phyloP scores from a whole-genome alignment of 2,797 vertebrate species.

The Crotalus adamanteus region DNA sequence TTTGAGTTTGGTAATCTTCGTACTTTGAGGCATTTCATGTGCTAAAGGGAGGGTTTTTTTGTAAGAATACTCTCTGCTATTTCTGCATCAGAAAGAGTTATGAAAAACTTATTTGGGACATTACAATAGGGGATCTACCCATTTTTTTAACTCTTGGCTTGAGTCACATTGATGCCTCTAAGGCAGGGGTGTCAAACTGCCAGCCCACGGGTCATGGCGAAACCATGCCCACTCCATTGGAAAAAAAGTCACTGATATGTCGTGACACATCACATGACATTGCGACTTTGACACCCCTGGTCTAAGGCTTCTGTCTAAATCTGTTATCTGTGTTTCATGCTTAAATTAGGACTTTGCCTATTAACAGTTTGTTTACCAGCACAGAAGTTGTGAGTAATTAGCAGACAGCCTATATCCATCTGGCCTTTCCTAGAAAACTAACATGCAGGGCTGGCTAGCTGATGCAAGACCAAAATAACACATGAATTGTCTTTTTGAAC shows the following conservation, averaged over 20 bases:
- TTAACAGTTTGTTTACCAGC: background rate
- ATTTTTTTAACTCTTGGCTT: background rate
- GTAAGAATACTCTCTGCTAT: background rate
- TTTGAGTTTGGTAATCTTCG: background rate
- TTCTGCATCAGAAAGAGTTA: background rate
- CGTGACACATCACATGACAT: too few species aligned
- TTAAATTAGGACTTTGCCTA: background rate
- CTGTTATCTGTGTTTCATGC: background rate
- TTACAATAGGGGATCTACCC: background rate
- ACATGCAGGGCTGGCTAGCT: background rate
- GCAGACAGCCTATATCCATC: background rate
- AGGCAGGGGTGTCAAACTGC: background rate
- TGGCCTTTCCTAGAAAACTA: background rate
- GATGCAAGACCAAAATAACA: background rate
- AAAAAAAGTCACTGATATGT: too few species aligned
- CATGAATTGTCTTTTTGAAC: background rate
- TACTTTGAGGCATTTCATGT: background rate
- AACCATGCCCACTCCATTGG: too few species aligned
- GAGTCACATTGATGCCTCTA: background rate
- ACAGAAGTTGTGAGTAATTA: background rate
- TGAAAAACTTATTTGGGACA: background rate
- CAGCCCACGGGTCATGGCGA: too few species aligned
- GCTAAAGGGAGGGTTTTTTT: background rate
- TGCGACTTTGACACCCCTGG: too few species aligned
- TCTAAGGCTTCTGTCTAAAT: background rate